Percentiles rank a stretch among this genome's conserved stretches.
phyloP scores from a whole-genome alignment of 2,888 invertebrate species.

The Agrypnus murinus region DNA sequence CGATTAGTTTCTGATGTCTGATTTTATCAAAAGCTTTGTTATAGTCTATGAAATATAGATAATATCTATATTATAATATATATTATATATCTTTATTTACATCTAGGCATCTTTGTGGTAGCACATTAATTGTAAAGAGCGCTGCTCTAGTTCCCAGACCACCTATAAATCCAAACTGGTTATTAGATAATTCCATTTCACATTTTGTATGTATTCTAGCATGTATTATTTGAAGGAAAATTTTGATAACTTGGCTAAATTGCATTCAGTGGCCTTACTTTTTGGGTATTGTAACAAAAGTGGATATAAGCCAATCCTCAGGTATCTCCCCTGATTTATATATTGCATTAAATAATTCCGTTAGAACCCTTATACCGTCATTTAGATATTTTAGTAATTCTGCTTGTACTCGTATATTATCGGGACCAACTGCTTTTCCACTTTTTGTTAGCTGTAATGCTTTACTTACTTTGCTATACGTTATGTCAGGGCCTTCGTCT shows the following conservation, averaged over 20 bases:
- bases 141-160: no score
- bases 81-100: no score
- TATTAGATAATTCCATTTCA: background rate
- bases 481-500: background rate
- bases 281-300: slow-evolving; percentile 9
- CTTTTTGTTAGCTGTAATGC: background rate
- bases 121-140: no score
- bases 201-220: background rate
- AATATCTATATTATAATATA: no score
- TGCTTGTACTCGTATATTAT: slow-evolving; percentile 7
- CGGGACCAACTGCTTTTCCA: background rate
- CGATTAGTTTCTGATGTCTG: no score
- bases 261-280: background rate
- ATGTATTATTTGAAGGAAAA: slow-evolving; percentile 1
- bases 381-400: slow-evolving; percentile 1
- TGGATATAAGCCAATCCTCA: background rate
- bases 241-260: background rate
- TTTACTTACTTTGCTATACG: background rate
- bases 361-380: background rate
- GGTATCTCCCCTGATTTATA: background rate
- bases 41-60: no score
- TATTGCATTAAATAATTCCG: background rate
- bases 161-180: background rate
- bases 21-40: no score
- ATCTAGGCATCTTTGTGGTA: no score